Evolutionary conservation across 2,113 vertebrate species (phyloP).

Genomic region (Empidonax traillii): DNA sequence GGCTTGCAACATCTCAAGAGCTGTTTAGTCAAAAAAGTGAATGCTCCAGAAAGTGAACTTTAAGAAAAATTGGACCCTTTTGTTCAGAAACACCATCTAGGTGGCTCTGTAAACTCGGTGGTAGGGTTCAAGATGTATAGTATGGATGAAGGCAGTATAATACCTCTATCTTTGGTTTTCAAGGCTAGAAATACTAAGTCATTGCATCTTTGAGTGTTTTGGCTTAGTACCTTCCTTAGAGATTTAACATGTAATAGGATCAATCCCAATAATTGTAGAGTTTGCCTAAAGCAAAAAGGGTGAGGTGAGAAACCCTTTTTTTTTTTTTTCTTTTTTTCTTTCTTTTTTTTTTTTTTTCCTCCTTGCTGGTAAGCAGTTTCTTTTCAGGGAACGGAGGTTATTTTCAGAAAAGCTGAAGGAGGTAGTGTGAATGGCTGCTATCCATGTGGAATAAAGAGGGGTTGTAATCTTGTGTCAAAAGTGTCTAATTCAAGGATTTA

Average conservation of each 20-base stretch:
- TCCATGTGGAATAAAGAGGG: constrained; percentile 8
- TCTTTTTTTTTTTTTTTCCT: too few species aligned
- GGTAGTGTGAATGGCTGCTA: background rate
- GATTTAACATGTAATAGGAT: background rate
- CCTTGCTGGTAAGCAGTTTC: background rate
- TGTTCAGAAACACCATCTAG: background rate
- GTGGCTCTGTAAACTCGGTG: background rate
- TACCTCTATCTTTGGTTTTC: background rate
- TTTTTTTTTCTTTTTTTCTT: background rate
- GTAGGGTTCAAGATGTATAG: background rate
- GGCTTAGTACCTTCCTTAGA: background rate
- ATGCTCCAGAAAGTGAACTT: background rate
- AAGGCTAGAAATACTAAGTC: background rate
- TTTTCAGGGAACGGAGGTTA: background rate
- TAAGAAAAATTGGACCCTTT: background rate
- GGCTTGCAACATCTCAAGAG: constrained; percentile 3
- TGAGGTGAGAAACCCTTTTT: background rate
- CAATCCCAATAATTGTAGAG: background rate
- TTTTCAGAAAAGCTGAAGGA: background rate
- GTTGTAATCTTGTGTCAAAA: constrained; percentile 12
- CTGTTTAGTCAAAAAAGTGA: constrained; percentile 37
- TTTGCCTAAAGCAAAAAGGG: background rate
- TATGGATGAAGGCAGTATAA: background rate
- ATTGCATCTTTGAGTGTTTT: background rate
- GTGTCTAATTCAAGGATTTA: constrained; percentile 43